Conservation (phyloP, 2,113 vertebrate species). For the Indicator maculatus region DNA sequence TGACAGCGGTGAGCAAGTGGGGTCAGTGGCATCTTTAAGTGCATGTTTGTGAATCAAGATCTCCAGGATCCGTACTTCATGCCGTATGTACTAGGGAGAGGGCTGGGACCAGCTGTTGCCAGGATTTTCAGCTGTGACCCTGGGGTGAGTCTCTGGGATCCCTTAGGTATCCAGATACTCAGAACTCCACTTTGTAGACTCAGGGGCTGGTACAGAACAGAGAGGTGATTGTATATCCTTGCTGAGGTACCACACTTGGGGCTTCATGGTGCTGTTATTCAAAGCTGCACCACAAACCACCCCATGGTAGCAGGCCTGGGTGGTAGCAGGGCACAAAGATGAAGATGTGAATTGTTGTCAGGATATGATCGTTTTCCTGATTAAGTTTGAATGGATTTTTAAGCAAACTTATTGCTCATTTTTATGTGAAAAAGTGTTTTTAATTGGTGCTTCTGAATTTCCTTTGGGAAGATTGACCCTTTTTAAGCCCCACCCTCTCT, state of each 20-base stretch:
- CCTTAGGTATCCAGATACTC: not conserved
- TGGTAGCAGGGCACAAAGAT: no score
- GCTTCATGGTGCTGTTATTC: no score
- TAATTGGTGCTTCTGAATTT: not conserved
- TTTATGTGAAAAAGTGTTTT: not conserved
- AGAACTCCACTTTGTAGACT: not conserved
- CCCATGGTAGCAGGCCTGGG: no score
- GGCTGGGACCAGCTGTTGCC: not conserved
- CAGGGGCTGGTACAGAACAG: not conserved
- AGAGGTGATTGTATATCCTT: not conserved
- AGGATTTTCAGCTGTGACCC: not conserved
- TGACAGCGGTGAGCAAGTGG: not conserved
- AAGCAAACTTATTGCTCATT: no score
- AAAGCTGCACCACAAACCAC: no score
- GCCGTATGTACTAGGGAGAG: not conserved
- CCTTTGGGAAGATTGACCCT: not conserved
- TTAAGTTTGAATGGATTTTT: no score
- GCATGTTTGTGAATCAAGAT: not conserved
- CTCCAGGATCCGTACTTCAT: not conserved
- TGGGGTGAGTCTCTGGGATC: fast-evolving
- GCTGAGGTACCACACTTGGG: no score
- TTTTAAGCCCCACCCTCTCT: not conserved
- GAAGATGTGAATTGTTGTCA: no score
- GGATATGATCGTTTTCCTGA: no score
- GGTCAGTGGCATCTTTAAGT: not conserved